phyloP scores from a whole-genome alignment of 23 tunicate species.

The Ascidia mentula region DNA sequence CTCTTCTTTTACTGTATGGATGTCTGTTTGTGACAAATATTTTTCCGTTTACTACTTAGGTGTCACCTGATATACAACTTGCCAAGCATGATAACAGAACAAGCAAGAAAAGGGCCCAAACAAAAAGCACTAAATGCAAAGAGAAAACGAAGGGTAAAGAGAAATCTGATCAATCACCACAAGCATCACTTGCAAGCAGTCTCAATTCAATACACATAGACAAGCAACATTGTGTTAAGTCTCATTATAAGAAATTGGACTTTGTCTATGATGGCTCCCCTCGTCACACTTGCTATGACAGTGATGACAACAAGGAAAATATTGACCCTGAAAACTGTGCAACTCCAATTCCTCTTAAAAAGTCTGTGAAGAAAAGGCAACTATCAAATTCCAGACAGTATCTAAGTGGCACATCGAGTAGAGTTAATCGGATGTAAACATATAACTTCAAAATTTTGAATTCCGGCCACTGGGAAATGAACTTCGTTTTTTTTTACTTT shows the following conservation, averaged over 20 bases:
- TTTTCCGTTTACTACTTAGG: not conserved
- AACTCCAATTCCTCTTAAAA: not conserved
- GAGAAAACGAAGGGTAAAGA: no score
- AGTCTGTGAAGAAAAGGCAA: not conserved
- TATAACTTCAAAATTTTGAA: not conserved
- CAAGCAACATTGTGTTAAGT: not conserved
- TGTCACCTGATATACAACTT: slow-evolving; percentile 4
- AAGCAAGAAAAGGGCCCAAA: no score
- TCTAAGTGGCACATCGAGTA: not conserved
- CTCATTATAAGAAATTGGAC: slow-evolving; percentile 10
- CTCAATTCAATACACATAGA: not conserved
- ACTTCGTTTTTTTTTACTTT: not conserved
- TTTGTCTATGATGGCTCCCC: slow-evolving; percentile 4
- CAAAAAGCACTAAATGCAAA: not conserved
- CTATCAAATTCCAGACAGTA: not conserved
- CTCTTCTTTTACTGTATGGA: not conserved
- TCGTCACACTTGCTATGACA: not conserved
- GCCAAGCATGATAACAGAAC: not conserved
- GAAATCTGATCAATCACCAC: no score
- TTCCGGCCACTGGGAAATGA: not conserved
- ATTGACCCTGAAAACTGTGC: not conserved
- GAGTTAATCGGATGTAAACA: not conserved
- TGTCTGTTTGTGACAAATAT: not conserved
- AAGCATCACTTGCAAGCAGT: not conserved
- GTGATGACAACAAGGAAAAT: slow-evolving; percentile 49